Evolutionary conservation across 2,797 vertebrate genomes (phyloP), one percentile per base, ranked within the genome.

Genomic region (Spinibarbus caldwelli): DNA sequence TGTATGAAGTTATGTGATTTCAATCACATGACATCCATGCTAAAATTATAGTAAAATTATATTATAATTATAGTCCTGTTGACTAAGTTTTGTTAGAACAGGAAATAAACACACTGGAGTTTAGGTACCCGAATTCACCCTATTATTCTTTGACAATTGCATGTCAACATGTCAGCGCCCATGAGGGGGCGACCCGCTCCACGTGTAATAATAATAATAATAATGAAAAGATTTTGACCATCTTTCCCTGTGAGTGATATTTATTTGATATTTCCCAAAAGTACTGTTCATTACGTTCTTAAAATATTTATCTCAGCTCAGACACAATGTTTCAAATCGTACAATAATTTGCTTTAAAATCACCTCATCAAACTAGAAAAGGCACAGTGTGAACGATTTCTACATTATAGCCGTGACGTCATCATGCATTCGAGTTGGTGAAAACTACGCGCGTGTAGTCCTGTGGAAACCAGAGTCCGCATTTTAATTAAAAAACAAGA

Each of bases 161-260:
- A 71, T 5, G 45, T 29, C n/a, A 71, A 71, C 68, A 52, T 75
- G 29, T 5, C 19, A 59, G 54, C 36, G 8, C 36, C 76, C 76
- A 43, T 62, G 36, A 59, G 76, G 54, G 52, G 76, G 76, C 76
- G 76, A 78, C 36, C 54, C 36, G 14, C 54, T 78, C 52, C 52
- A 59, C 21, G 4, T 38, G 7, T 3, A 73, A 49, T 49, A 49
- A 43, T 12, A 4, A 49, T 19, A 52, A 54, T 19, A 19, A 49
- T 19, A 49, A 49, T 6, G 4, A 9, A 54, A 3, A 54, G 1
- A 54, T 4, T 54, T 54, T 21, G 52, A 31, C 45, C 5, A 26
- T 14, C 12, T 54, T 9, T 34, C 57, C 21, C 26, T n/a, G 34
- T 26, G 8, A 17, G 12, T n/a, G 11, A 26, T 57, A 14, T 14